Evolutionary conservation across 2,888 invertebrate genomes (phyloP), one percentile per base, ranked within the genome.

Genomic region (Encarsia formosa): DNA sequence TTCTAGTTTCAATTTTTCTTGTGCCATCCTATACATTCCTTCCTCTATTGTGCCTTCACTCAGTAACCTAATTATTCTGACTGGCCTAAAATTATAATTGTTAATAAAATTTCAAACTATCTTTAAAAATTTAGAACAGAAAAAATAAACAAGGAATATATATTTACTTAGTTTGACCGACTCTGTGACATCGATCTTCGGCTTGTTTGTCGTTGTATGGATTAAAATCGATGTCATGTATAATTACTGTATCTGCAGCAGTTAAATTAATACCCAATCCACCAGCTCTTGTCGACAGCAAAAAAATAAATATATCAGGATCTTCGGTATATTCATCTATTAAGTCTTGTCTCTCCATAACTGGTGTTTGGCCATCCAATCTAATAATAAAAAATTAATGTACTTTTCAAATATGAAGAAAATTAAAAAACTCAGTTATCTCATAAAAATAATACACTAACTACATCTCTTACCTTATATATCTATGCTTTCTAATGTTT

Each of bases 181-280:
- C 76, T 49, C 83, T 70, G 63, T 84, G 83, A 65, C 81, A 86
- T 68, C 88, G 79, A 77, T 98, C 97, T 73, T 97, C 96, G 0
- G 97, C 97, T 76, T 96, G 95, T 74, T 95, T 96, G 74, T 98
- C 97, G 73, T 97, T 97, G 75, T 97, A 96, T 0, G 97, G 97
- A 78, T 98, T 98, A 74, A 94, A 96, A 78, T 98, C 98, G 44
- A 97, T 92, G 70, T 98, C 98, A 73, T 98, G 96, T 59, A 98
- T 87, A 64, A 95, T 87, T 61, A 97, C 97, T 11, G 91, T 91
- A 77, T 97, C 95, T 0, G 98, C 97, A 0, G 92, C 86, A 0
- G 93, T 93, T 59, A 95, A 80, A 78, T 95, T 95, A 67, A 95
- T 94, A 49, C 95, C 95, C 44, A 95, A 79, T n/a, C 97, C 98